Conservation (phyloP, 2,888 invertebrate species). For the Spisula subtruncata region DNA sequence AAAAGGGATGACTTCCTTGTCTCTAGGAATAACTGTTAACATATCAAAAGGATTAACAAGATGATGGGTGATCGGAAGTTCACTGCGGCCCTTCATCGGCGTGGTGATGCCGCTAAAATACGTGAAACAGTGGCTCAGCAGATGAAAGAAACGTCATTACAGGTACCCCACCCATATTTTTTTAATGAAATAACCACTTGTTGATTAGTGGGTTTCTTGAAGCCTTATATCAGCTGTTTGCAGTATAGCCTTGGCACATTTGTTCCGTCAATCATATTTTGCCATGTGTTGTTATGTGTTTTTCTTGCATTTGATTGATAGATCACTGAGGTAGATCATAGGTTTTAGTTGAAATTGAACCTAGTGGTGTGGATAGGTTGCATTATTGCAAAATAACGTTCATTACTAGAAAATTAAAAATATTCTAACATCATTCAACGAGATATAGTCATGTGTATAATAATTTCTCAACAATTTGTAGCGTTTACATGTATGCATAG, state of each 20-base stretch:
- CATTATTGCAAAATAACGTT: too few relatives aligned
- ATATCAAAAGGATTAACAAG: neutral
- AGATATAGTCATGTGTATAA: too few relatives aligned
- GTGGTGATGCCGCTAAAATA: slow-evolving; percentile 81
- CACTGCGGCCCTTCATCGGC: slow-evolving; percentile 76
- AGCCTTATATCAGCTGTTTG: neutral
- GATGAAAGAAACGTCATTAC: slow-evolving; percentile 80
- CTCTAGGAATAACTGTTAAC: slow-evolving; percentile 28
- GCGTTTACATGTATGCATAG: too few relatives aligned
- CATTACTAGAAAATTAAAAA: too few relatives aligned
- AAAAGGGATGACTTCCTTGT: slow-evolving; percentile 74
- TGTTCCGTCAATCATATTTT: neutral
- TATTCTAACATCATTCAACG: too few relatives aligned
- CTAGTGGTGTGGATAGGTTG: too few relatives aligned
- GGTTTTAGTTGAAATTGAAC: too few relatives aligned
- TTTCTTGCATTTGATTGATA: too few relatives aligned
- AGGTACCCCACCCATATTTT: slow-evolving; percentile 73
- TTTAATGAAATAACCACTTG: slow-evolving; percentile 42
- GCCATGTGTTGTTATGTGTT: neutral
- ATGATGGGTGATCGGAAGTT: slow-evolving; percentile 80
- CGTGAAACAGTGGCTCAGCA: slow-evolving; percentile 79
- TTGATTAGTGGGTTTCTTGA: neutral
- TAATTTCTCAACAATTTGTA: too few relatives aligned
- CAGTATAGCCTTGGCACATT: too few relatives aligned
- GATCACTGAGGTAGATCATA: too few relatives aligned